phyloP scores from a whole-genome alignment of 2,888 invertebrate genomes.

The Drosophila prolongata region DNA sequence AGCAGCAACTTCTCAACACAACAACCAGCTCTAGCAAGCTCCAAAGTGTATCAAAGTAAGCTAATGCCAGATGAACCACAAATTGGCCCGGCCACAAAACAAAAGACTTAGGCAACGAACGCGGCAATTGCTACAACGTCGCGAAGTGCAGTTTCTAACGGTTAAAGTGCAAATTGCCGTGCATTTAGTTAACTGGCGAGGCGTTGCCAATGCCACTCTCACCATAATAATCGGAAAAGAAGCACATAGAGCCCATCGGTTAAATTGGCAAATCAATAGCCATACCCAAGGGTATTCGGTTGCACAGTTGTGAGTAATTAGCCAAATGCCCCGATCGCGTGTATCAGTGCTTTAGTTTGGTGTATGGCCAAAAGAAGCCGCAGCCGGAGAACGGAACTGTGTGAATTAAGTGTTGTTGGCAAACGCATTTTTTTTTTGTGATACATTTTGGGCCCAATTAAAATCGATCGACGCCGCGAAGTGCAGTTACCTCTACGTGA shows the following conservation, averaged over 20 bases:
- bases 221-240: neutral
- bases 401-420: slow-evolving; percentile 59
- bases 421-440: slow-evolving; percentile 41
- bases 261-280: slow-evolving; percentile 35
- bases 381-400: slow-evolving; percentile 53
- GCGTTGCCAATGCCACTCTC: slow-evolving; percentile 47
- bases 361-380: slow-evolving; percentile 50
- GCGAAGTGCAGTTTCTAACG: slow-evolving; percentile 55
- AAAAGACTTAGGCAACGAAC: slow-evolving; percentile 77
- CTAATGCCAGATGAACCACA: slow-evolving; percentile 60
- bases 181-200: slow-evolving; percentile 44
- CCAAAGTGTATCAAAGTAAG: slow-evolving; percentile 63
- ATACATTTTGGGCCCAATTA: slow-evolving; percentile 35
- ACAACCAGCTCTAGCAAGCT: slow-evolving; percentile 1
- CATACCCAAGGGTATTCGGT: slow-evolving; percentile 42
- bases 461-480: slow-evolving; percentile 41
- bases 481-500: slow-evolving; percentile 29
- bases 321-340: slow-evolving; percentile 42
- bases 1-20: slow-evolving; percentile 9
- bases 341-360: slow-evolving; percentile 18
- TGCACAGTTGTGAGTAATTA: slow-evolving; percentile 45
- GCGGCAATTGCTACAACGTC: slow-evolving; percentile 32
- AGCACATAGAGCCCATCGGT: slow-evolving; percentile 10
- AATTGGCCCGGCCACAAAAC: slow-evolving; percentile 51
- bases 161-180: slow-evolving; percentile 67